Conservation (phyloP, 2,888 invertebrate genomes). For the Proisotoma minuta region DNA sequence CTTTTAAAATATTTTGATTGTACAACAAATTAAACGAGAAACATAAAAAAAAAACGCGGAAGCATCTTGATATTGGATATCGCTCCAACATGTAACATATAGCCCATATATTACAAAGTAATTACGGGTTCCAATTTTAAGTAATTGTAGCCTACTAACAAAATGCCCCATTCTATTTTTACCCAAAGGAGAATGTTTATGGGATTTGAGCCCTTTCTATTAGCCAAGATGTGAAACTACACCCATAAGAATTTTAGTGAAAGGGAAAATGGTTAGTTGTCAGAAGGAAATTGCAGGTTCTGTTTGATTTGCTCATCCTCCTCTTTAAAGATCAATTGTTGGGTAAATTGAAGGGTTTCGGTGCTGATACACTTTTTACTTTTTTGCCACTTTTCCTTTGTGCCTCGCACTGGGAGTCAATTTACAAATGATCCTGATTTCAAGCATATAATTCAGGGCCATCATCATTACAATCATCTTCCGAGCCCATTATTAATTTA, state of each 20-base stretch:
- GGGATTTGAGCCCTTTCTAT: neutral
- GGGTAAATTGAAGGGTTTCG: conserved; percentile 10
- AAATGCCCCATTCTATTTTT: neutral
- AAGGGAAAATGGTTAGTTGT: neutral
- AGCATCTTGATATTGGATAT: too few relatives aligned
- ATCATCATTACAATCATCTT: conserved; percentile 11
- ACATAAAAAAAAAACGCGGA: neutral
- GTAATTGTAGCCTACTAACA: neutral
- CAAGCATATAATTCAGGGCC: conserved; percentile 14
- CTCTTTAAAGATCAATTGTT: conserved; percentile 17
- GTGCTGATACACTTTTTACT: conserved; percentile 14
- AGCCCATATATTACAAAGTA: neutral
- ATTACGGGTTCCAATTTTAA: neutral
- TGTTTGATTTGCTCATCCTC: neutral
- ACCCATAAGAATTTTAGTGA: neutral
- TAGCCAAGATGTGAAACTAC: neutral
- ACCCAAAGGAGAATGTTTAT: neutral
- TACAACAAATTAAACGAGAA: neutral
- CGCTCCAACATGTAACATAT: too few relatives aligned
- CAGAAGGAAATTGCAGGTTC: conserved; percentile 8
- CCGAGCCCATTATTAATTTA: neutral
- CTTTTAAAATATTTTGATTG: neutral
- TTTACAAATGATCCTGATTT: conserved; percentile 15
- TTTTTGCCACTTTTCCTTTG: conserved; percentile 1
- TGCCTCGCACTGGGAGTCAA: conserved; percentile 15